Base-by-base conservation (phyloP, 2,888 invertebrate genomes). In the Heliconius ethilla region DNA sequence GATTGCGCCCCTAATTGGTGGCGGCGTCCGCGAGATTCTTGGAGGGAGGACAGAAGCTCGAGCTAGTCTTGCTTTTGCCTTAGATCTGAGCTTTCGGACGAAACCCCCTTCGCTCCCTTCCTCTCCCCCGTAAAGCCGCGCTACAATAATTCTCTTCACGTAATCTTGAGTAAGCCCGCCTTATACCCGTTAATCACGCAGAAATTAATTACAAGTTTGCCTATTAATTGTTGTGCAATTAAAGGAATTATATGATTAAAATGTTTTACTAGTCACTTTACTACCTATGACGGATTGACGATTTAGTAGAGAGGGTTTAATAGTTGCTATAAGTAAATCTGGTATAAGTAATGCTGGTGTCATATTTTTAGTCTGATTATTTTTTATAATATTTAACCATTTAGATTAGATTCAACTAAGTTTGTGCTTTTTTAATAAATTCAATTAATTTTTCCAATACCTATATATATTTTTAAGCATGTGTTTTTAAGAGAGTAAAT, bases 11-110 rank as follows among this genome's bases (percentile, higher is more conserved):
- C 93, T 95, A 95, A 95, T 95, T 94, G 95, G 95, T 92, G 91
- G 89, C 91, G 95, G 94, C 94, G 94, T 93, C 91, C 94, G 94
- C 94, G 92, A 94, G 94, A 95, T 92, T 95, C 95, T 95, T 94
- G 92, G 92, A 92, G 92, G 92, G 92, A 94, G 93, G 92, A 93
- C 92, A 91, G 89, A 89, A 89, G 89, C 89, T 87, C 88, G 88
- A 89, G 88, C 93, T 86, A 89, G 88, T 88, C 89, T 90, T 80
- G 87, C 90, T 87, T 89, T 89, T 80, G 87, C 90, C 91, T 92
- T 90, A 89, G 89, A 81, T 78, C 79, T 59, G 67, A 79, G 75
- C 80, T 88, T 87, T 86, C 83, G 78, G 78, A 80, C 82, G 80
- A 80, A 83, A 78, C 82, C 82, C 81, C 82, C 80, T 81, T 84